A percentile compares a stretch with the other conserved stretches of the same genome.
Conservation (phyloP, 2,113 vertebrate genomes). For the Astur gentilis region DNA sequence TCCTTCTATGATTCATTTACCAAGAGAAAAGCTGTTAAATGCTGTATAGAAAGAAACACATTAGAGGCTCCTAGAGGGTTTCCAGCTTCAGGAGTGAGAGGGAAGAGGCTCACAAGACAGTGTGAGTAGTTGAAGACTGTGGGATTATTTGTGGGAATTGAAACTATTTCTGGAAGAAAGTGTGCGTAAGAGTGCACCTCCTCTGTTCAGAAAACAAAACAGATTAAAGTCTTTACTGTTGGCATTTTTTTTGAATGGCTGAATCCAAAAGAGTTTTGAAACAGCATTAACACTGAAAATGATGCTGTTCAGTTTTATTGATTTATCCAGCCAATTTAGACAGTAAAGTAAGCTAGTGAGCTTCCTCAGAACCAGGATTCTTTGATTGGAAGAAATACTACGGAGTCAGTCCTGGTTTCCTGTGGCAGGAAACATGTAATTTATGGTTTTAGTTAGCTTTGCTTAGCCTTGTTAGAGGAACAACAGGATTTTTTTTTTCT, state of each 20-base stretch:
- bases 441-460: neutral
- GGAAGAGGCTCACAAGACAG: neutral
- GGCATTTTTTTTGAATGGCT: neutral
- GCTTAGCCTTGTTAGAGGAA: neutral
- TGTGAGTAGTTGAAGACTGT: neutral
- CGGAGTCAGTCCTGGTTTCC: neutral
- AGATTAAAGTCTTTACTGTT: neutral
- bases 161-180: neutral
- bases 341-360: neutral
- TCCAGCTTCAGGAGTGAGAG: neutral
- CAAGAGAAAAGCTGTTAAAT: constrained; percentile 26
- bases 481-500: neutral
- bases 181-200: neutral
- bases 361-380: neutral
- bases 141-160: neutral
- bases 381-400: neutral
- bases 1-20: constrained; percentile 40
- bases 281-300: neutral
- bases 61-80: neutral
- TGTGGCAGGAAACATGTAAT: neutral
- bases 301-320: neutral
- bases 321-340: neutral
- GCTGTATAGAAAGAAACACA: neutral
- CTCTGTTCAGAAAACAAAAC: neutral
- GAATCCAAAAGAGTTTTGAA: neutral